Evolutionary conservation across 1,140 invertebrate species (phyloP), one percentile per base, ranked within the genome.

Genomic region (Heliconius congener): DNA sequence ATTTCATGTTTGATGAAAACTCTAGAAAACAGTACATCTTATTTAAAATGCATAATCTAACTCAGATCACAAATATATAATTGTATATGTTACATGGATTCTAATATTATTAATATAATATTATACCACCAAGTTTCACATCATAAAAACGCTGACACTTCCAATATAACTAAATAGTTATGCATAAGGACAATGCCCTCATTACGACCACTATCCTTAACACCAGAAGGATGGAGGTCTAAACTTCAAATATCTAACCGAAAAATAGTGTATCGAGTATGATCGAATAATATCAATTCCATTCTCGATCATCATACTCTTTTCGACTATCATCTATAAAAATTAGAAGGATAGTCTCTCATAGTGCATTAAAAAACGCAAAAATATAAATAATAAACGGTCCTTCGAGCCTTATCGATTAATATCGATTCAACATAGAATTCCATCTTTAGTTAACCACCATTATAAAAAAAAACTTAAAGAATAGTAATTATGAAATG

Each of bases 131-230:
- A 66, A 30, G 60, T 27, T 30, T 8, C 5, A 66, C 27, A 66
- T 66, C 9, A 66, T 66, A 66, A 66, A 66, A 66, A 16, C 60
- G 60, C 60, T 66, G 60, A 66, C 60, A 66, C 27, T 66, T 27
- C 60, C 27, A 66, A 66, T 66, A 66, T 66, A 23, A 27, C 27
- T 30, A 23, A 13, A 66, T 30, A 27, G 60, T 66, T 66, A 66
- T 30, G 11, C 27, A 66, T 30, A 30, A 66, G 27, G 27, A 16
- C 27, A 66, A 30, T 57, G 55, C 13, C 9, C 9, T 66, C 13
- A 16, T 30, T 66, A 66, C 8, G 9, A 60, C 55, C 55, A 66
- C 23, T 27, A 66, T 27, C 23, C 60, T 66, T 16, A 30, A 66
- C 30, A 30, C 23, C 11, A 66, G 13, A 16, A 66, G 23, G 50